Evolutionary conservation across 2,888 invertebrate species (phyloP), one percentile per base, ranked within the genome.

Genomic region (Rhagium mordax): DNA sequence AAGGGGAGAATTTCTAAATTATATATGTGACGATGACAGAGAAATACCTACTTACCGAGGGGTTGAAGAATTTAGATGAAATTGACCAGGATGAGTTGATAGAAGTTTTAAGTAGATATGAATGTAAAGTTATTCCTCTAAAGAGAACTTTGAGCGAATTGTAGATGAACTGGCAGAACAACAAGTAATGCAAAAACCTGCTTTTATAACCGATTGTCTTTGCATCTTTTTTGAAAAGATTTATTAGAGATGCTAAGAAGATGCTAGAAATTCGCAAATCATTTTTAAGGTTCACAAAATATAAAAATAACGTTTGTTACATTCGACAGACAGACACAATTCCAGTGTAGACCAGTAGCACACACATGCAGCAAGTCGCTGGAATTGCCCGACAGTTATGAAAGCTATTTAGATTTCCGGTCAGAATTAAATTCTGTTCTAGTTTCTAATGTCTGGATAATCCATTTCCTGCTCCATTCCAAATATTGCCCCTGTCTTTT

Each of bases 321-420:
- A 13, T 41, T 41, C n/a, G 41, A n/a, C n/a, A n/a, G n/a, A n/a
- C n/a, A 41, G 13, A 41, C 10, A n/a, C 2, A 41, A 41, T 41
- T 41, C n/a, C 41, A 41, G n/a, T n/a, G 13, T 13, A 41, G 13
- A 41, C 55, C 55, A 13, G 21, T 55, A 55, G 24, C 21, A 1
- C 24, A 55, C 24, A 55, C 55, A 13, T 55, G 55, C 21, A 55
- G 10, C 21, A 21, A 55, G 7, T 13, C 55, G 5, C 20, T 55
- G 21, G 55, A 55, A 55, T 55, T 55, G n/a, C 55, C 24, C 8
- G 21, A 20, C 7, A 55, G 5, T 21, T 55, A 55, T 55, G 21
- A 55, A 10, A 55, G 21, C 21, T 55, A 55, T 5, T n/a, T 21
- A 21, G 55, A 55, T 55, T 55, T 55, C 24, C 55, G 55, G n/a